Evolutionary conservation across 2,888 invertebrate genomes (phyloP), one percentile per base, ranked within the genome.

Genomic region (Stenichneumon culpator): DNA sequence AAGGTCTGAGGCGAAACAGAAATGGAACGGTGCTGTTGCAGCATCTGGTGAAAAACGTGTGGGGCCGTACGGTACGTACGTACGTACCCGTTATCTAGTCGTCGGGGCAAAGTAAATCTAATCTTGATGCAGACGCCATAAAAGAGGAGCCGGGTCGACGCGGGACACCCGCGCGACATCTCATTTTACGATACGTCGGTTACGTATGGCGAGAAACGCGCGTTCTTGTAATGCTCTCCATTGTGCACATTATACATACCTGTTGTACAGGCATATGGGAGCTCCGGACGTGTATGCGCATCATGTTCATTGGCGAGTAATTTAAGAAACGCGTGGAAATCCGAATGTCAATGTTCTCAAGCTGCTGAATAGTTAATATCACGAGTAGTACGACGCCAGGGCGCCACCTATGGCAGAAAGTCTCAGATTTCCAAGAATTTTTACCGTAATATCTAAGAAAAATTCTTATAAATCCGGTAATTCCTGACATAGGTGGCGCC

Each of bases 61-160:
- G 70, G 39, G 52, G n/a, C 52, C 69, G 50, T 25, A 50, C 69
- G 44, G 60, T 73, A 73, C 25, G 60, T 60, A 73, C 25, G 60
- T 60, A 69, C 79, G 60, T 32, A 67, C 73, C n/a, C 73, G 82
- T 77, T 82, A 88, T 88, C 85, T 81, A 77, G 88, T 83, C 86
- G 88, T 80, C 87, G 74, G 86, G 82, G 88, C 81, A 90, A 91
- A 91, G 92, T 92, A 91, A 92, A 93, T 93, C 91, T 91, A 92
- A 93, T 93, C 92, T 92, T 90, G 91, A 93, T 93, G 91, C 90
- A 89, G 89, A 87, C 88, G 87, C 88, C 89, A 92, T 93, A 92
- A 93, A 92, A 92, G 91, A 79, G 82, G 72, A 68, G 52, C 50
- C 79, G 3, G 47, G 57, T 68, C 77, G 74, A 77, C 72, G 47